Percentiles rank a stretch among this genome's conserved stretches.
Conservation (phyloP, 1,140 invertebrate genomes). For the Drosophila prosaltans region DNA sequence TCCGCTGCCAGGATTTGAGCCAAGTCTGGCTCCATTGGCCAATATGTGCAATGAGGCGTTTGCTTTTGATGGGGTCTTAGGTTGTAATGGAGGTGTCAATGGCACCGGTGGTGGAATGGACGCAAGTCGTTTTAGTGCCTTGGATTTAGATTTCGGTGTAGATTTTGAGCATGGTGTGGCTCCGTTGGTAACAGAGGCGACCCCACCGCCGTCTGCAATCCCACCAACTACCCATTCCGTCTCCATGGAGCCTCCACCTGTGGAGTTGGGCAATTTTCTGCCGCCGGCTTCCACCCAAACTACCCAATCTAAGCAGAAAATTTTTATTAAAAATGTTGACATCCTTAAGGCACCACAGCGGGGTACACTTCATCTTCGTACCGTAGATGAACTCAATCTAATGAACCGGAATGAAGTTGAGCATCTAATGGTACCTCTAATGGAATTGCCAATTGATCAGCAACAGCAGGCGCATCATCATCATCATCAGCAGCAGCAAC, state of each 20-base stretch:
- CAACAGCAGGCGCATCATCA: constrained; percentile 5
- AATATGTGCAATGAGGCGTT: constrained; percentile 62
- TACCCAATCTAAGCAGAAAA: constrained; percentile 64
- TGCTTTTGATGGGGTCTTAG: constrained; percentile 60
- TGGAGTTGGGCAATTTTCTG: constrained; percentile 49
- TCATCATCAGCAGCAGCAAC: constrained; percentile 14
- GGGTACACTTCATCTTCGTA: constrained; percentile 75
- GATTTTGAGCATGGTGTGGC: constrained; percentile 53
- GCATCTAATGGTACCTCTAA: constrained; percentile 68
- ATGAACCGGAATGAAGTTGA: constrained; percentile 81
- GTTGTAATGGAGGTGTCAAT: constrained; percentile 27
- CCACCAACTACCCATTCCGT: constrained; percentile 3
- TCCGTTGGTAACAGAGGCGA: constrained; percentile 42
- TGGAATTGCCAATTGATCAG: constrained; percentile 24
- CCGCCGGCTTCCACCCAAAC: constrained; percentile 18
- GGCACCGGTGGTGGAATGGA: constrained; percentile 26
- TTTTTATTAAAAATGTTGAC: constrained; percentile 80
- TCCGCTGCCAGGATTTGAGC: constrained; percentile 58
- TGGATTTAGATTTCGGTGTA: constrained; percentile 64
- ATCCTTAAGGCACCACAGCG: constrained; percentile 73
- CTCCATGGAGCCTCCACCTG: constrained; percentile 33
- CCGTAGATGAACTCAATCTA: constrained; percentile 79
- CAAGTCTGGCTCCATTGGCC: constrained; percentile 51
- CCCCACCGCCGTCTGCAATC: constrained; percentile 25
- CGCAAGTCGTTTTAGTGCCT: constrained; percentile 55